These are phyloP conservation scores for Lysiphlebus fabarum DNA, from an alignment of 1,140 invertebrate species.

Conservation along the genomic window DNA sequence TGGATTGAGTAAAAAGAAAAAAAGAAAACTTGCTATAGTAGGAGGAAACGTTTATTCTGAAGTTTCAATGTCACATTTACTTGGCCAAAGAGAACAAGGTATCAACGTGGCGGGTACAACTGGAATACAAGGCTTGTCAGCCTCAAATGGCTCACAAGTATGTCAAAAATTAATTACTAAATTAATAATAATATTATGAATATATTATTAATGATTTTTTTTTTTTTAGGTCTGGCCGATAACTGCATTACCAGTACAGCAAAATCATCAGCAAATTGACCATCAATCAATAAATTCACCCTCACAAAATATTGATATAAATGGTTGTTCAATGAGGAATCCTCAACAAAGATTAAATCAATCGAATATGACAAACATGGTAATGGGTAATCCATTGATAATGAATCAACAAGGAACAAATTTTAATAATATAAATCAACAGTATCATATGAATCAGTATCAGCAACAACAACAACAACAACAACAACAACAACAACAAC, in stretches of 20 bases:
- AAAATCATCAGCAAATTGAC: slow-evolving; percentile 43
- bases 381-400: slow-evolving; percentile 50
- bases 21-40: slow-evolving; percentile 61
- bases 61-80: slow-evolving; percentile 64
- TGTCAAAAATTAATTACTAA: background rate
- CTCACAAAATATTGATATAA: slow-evolving; percentile 42
- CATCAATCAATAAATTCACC: slow-evolving; percentile 43
- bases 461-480: slow-evolving; percentile 41
- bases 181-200: no score
- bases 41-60: slow-evolving; percentile 57
- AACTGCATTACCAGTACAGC: slow-evolving; percentile 42
- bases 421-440: slow-evolving; percentile 43
- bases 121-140: slow-evolving; percentile 38
- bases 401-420: slow-evolving; percentile 49
- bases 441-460: slow-evolving; percentile 34
- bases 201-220: background rate
- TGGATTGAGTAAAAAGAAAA: slow-evolving; percentile 62
- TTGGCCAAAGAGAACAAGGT: slow-evolving; percentile 62
- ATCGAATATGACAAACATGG: slow-evolving; percentile 48
- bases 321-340: slow-evolving; percentile 35
- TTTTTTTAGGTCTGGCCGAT: slow-evolving; percentile 49
- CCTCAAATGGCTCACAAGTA: slow-evolving; percentile 49
- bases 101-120: slow-evolving; percentile 41
- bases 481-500: slow-evolving; percentile 46
- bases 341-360: slow-evolving; percentile 44